Base-by-base conservation (phyloP, 2,888 invertebrate species). In the Ormyrus rosae region DNA sequence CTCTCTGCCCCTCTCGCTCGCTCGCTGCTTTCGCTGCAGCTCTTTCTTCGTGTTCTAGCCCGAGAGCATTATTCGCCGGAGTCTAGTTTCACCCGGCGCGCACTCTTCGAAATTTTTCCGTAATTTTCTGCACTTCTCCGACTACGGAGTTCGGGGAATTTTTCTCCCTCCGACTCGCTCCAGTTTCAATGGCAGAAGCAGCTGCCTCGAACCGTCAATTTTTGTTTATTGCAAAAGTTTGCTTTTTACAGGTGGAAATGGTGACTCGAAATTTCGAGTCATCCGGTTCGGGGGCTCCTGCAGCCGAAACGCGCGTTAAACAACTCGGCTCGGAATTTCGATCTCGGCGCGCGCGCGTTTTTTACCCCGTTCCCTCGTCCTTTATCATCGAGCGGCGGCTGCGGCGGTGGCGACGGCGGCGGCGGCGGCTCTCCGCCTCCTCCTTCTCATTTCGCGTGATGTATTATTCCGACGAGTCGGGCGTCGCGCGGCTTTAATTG, bases 401-500 rank as follows among this genome's bases (percentile, higher is more conserved):
- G 8, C 46, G 45, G 58, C 50, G 56, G 58, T 45, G 56, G 19
- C 51, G n/a, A n/a, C n/a, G 13, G 78, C 51, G 64, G 13, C 50
- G 56, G 4, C 10, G 46, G n/a, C 46, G 64, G 56, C 55, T 60
- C 51, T 48, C 55, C 60, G 34, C 60, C 67, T 34, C 34, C 75
- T 63, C 58, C 77, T 64, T 81, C 81, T 81, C 81, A 78, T 81
- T 79, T 82, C 82, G 70, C 76, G 67, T 82, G 77, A 82, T 80
- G 82, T 82, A 79, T 82, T 82, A 82, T 82, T 79, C 82, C 61
- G 79, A 79, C 46, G 82, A 34, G 34, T 34, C 74, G 74, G 70
- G 80, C 53, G 78, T 73, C 77, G 81, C 81, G 78, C 85, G 83
- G 84, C 86, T 88, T 88, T 88, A 88, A 88, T 88, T 88, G 89